A percentile compares a stretch with the other conserved stretches of the same genome.
Evolutionary conservation across 64 coral and sea anemone species (phyloP).

Genomic region (Pocillopora verrucosa): DNA sequence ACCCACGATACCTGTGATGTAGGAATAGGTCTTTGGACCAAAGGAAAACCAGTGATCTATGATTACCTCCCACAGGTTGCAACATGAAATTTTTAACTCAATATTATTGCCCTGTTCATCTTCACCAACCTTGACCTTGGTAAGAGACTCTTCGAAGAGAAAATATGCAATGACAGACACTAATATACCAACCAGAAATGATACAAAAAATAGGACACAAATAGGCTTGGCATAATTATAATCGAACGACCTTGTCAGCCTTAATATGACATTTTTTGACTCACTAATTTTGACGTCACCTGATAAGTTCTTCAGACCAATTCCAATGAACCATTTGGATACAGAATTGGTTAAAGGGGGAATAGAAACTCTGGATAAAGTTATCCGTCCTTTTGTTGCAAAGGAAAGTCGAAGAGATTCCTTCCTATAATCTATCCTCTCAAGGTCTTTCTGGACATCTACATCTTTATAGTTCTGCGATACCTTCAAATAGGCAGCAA

Average conservation of each 20-base stretch:
- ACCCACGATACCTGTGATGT: slow-evolving; percentile 38
- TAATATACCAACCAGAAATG: not conserved
- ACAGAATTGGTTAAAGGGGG: slow-evolving; percentile 24
- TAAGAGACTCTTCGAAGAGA: not conserved
- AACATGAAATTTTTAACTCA: no score
- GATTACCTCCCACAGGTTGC: no score
- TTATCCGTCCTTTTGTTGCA: slow-evolving; percentile 38
- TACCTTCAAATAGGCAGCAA: slow-evolving; percentile 61
- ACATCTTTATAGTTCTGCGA: slow-evolving; percentile 36
- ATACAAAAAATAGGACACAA: not conserved
- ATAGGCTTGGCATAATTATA: not conserved
- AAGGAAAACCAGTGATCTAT: slow-evolving; percentile 35
- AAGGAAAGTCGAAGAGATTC: slow-evolving; percentile 52
- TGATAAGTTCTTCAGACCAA: slow-evolving; percentile 17
- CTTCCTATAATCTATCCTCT: not conserved
- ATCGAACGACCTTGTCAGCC: not conserved
- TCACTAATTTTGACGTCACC: not conserved
- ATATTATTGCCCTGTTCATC: no score
- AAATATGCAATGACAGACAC: not conserved
- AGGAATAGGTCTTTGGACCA: slow-evolving; percentile 35
- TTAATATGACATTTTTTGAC: not conserved
- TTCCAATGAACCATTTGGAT: slow-evolving; percentile 53
- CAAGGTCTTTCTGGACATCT: not conserved
- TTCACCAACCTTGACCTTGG: slow-evolving; percentile 22
- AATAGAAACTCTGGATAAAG: slow-evolving; percentile 18